Evolutionary conservation across 2,888 invertebrate species (phyloP).

Genomic region (Limnephilus auricula): DNA sequence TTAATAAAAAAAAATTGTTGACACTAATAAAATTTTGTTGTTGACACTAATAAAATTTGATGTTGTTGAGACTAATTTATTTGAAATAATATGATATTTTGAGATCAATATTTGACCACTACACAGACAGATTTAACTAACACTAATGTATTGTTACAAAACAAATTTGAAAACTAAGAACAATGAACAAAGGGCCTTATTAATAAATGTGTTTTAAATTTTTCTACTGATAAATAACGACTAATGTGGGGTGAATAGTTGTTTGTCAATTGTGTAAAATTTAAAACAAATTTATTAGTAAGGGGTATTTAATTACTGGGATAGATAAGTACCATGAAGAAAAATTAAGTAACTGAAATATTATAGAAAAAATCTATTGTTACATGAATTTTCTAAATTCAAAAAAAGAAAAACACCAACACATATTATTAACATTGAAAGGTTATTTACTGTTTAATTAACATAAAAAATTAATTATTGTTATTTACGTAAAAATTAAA

Average conservation of each 20-base stretch:
- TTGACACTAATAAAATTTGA: neutral
- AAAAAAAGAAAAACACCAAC: slow-evolving; percentile 14
- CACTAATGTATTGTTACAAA: neutral
- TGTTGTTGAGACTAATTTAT: neutral
- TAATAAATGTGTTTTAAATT: too few species aligned
- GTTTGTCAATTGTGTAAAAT: too few species aligned
- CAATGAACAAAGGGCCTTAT: neutral
- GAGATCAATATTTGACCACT: neutral
- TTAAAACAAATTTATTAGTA: too few species aligned
- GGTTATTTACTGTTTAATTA: slow-evolving; percentile 28
- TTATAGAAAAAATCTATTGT: neutral
- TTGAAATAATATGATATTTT: neutral
- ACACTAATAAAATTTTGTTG: neutral
- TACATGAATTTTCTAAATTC: neutral
- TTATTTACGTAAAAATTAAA: slow-evolving; percentile 11
- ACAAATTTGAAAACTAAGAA: neutral
- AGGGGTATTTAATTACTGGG: neutral
- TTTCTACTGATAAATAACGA: too few species aligned
- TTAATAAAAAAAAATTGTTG: neutral
- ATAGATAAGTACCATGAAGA: neutral
- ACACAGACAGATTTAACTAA: neutral
- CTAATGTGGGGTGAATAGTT: too few species aligned
- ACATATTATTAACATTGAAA: slow-evolving; percentile 10
- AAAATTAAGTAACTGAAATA: neutral
- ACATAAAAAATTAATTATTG: slow-evolving; percentile 10